phyloP scores from a whole-genome alignment of 1,140 invertebrate genomes.

The Heliconius nattereri region DNA sequence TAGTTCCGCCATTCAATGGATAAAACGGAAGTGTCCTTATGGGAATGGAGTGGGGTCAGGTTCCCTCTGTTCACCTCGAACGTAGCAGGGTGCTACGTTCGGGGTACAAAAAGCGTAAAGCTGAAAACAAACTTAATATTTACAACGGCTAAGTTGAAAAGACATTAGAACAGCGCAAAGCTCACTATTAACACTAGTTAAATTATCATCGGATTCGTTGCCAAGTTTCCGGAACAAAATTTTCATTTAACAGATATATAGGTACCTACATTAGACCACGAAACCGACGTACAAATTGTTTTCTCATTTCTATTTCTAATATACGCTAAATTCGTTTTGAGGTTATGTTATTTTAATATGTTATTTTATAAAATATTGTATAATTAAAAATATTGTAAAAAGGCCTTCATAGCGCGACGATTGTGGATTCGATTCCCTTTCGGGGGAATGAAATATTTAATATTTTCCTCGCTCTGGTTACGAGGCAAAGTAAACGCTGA shows the following conservation, averaged over 20 bases:
- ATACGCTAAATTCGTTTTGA: neutral
- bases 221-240: constrained; percentile 39
- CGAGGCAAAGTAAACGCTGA: too few relatives aligned
- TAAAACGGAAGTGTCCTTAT: too few relatives aligned
- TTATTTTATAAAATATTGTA: neutral
- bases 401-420: too few relatives aligned
- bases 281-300: constrained; percentile 14
- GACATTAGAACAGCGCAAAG: constrained; percentile 19
- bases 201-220: constrained; percentile 44
- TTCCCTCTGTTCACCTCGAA: too few relatives aligned
- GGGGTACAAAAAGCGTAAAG: too few relatives aligned
- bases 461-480: too few relatives aligned
- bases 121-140: neutral
- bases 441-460: too few relatives aligned
- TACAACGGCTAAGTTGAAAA: neutral
- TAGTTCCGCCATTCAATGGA: too few relatives aligned
- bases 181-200: constrained; percentile 38
- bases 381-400: too few relatives aligned
- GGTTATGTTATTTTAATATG: neutral
- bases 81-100: too few relatives aligned
- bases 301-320: constrained; percentile 14
- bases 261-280: neutral
- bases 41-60: too few relatives aligned
- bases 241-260: constrained; percentile 1
- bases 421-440: too few relatives aligned